These are phyloP conservation scores for Poeciliopsis gracilis DNA, from an alignment of 2,797 vertebrate species.

Conservation along the genomic window DNA sequence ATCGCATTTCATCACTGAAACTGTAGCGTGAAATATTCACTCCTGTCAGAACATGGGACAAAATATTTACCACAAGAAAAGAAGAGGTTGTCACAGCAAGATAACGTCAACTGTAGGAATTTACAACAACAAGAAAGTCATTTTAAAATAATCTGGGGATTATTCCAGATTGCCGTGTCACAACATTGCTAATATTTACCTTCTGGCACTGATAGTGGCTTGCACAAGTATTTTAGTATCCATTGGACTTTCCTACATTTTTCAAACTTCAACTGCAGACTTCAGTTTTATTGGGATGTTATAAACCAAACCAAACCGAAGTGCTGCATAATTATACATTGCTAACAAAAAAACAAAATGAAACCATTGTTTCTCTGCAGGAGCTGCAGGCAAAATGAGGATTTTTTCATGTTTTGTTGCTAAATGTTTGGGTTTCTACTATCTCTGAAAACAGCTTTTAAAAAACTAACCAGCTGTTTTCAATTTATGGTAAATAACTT, in stretches of 20 bases:
- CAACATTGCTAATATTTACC: not conserved
- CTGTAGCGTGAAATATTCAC: constrained; percentile 16
- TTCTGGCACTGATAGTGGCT: not conserved
- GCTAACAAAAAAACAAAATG: not conserved
- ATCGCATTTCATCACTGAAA: constrained; percentile 2
- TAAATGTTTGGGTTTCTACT: no score
- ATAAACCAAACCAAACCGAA: not conserved
- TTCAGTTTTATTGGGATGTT: not conserved
- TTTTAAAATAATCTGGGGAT: not conserved
- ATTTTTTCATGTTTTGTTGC: no score
- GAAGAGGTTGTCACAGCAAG: not conserved
- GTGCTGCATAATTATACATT: not conserved
- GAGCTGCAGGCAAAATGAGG: not conserved
- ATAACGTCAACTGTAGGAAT: not conserved
- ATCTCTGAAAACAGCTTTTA: no score
- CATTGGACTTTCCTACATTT: not conserved
- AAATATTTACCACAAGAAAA: not conserved
- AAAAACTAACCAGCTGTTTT: no score
- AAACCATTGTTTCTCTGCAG: not conserved
- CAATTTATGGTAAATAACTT: no score
- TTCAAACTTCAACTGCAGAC: not conserved
- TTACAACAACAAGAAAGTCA: not conserved
- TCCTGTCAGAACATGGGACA: not conserved
- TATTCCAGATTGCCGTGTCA: not conserved
- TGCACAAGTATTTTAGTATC: not conserved